phyloP scores from a whole-genome alignment of 2,888 invertebrate genomes.

The Dyspetes luteomarginatus region DNA sequence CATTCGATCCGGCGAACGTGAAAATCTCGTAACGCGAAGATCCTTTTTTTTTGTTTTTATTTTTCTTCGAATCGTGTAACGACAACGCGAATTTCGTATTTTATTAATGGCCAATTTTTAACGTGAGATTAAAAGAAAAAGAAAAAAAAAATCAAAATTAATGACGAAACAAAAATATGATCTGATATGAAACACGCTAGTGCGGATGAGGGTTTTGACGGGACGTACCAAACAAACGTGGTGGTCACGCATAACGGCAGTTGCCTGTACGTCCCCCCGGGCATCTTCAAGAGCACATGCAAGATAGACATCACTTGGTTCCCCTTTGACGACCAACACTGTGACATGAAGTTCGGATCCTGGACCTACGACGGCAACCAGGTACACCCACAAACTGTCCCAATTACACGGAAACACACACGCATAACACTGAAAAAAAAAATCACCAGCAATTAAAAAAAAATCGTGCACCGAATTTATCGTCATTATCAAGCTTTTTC shows the following conservation, averaged over 20 bases:
- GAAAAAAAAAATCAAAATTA: conserved; percentile 67
- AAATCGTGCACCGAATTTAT: conserved; percentile 43
- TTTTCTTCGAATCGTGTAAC: conserved; percentile 20
- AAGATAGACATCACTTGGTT: conserved; percentile 99
- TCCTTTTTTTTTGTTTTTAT: conserved; percentile 34
- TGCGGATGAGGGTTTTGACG: conserved; percentile 99
- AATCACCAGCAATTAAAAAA: conserved; percentile 36
- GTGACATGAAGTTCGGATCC: conserved; percentile 99
- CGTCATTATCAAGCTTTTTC: conserved; percentile 52
- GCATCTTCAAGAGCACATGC: conserved; percentile 99
- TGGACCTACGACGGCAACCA: conserved; percentile 99
- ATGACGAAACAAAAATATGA: conserved; percentile 61
- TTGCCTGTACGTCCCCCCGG: conserved; percentile 99
- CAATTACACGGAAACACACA: conserved; percentile 72
- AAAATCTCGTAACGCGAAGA: background rate
- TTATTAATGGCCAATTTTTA: conserved; percentile 47
- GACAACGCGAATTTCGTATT: conserved; percentile 51
- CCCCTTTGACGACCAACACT: conserved; percentile 99
- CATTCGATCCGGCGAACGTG: conserved; percentile 49
- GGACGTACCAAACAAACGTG: conserved; percentile 99
- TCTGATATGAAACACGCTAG: conserved; percentile 85
- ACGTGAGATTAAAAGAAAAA: conserved; percentile 57
- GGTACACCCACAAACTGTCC: conserved; percentile 86
- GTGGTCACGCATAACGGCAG: conserved; percentile 99
- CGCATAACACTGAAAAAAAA: conserved; percentile 70